These are phyloP conservation scores for Parnassius glacialis DNA, from an alignment of 2,888 invertebrate species.

Conservation along the genomic window DNA sequence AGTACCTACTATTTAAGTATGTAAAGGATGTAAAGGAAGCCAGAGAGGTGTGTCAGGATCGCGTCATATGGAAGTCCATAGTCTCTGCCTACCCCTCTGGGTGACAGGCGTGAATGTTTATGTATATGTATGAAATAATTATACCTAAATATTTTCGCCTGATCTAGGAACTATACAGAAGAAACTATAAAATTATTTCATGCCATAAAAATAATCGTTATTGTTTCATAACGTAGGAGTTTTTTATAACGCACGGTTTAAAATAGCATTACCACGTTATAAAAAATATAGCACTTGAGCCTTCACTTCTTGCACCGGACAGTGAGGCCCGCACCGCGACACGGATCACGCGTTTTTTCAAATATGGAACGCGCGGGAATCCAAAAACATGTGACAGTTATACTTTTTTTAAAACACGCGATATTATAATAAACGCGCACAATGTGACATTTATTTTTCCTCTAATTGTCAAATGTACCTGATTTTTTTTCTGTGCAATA, in stretches of 20 bases:
- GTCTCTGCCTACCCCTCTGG: no score
- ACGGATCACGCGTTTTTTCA: constrained; percentile 49
- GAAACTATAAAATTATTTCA: no score
- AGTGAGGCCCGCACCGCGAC: constrained; percentile 43
- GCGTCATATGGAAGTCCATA: no score
- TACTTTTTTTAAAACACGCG: constrained; percentile 25
- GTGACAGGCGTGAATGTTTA: no score
- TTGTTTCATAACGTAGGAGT: no score
- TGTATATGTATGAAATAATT: no score
- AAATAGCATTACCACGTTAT: constrained; percentile 29
- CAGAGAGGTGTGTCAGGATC: no score
- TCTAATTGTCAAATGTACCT: constrained; percentile 50
- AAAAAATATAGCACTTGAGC: constrained; percentile 28
- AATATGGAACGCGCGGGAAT: constrained; percentile 40
- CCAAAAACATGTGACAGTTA: constrained; percentile 34
- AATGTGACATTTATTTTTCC: constrained; percentile 35
- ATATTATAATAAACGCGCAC: constrained; percentile 19
- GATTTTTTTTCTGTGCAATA: constrained; percentile 67
- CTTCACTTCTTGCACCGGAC: constrained; percentile 40
- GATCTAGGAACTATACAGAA: no score
- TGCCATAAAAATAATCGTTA: no score
- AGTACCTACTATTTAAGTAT: no score
- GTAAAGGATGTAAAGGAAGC: no score
- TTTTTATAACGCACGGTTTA: not conserved
- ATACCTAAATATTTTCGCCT: no score